Base-by-base conservation (phyloP, 1,140 invertebrate genomes). In the Schlechtendalia chinensis region DNA sequence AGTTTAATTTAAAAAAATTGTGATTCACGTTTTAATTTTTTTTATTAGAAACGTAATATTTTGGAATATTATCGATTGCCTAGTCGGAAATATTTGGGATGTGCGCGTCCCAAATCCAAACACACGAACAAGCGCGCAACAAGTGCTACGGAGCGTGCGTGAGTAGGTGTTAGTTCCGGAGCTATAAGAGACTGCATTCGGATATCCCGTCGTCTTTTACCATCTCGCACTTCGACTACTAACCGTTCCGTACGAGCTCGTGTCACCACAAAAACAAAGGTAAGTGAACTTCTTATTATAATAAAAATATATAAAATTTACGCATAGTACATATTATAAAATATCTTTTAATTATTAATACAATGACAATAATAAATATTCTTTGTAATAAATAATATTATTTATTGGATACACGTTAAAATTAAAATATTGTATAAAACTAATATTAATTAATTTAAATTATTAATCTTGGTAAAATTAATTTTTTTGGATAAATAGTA, bases 81-180 rank as follows among this genome's bases (percentile, higher is more conserved):
- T 39, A 8, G 8, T 16, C 22, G 58, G 74, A 77, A 77, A 77
- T 77, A 77, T 77, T 69, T 50, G 39, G 69, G 24, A 53, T 72
- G 19, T 72, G 47, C 69, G 75, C 58, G 75, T 54, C n/a, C 22
- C 32, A 32, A 45, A 77, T 77, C 32, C 32, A 45, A 77, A 77
- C n/a, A 39, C 11, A 14, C 14, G 32, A n/a, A 79, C 75, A 50
- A 63, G 22, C 58, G 75, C 75, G 32, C 75, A 79, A 79, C 75
- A 79, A 79, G 75, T 79, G 58, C 39, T 58, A 39, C 45, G 32
- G 74, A 77, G 74, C n/a, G 74, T 59, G 75, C 75, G 75, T 63
- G 75, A 79, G 75, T 79, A 79, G 75, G 75, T 79, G 75, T 79
- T 50, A 63, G 58, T 63, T 79, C 75, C 75, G 75, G 75, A 79